Evolutionary conservation across 2,888 invertebrate genomes (phyloP), one percentile per base, ranked within the genome.

Genomic region (Ophonus ardosiacus): DNA sequence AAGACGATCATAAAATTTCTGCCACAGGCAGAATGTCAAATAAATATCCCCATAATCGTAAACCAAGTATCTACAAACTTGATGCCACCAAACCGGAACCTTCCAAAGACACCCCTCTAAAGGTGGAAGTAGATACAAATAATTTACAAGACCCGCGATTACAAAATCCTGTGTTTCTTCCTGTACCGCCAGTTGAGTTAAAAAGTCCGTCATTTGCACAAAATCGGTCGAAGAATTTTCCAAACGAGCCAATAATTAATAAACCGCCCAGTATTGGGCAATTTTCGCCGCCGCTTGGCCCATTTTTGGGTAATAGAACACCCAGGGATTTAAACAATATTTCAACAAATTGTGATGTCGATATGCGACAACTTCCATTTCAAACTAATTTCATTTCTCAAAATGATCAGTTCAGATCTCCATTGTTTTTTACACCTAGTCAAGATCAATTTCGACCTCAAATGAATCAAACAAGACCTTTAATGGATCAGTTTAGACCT

Each of bases 41-140:
- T 71, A 85, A 85, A 71, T 85, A 85, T 59, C 85, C 85, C 0
- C 85, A 85, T 59, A 85, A 85, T 57, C 24, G 85, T 10, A 85
- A 80, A 85, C 51, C 56, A 15, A 85, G 85, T 56, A 31, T 61
- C 7, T 80, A 85, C 8, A n/a, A n/a, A n/a, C n/a, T n/a, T n/a
- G n/a, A n/a, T n/a, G n/a, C n/a, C n/a, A 51, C 8, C 17, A 51
- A 18, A 18, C 8, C 17, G 8, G 24, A 24, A 10, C 24, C 13
- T 18, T 6, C 43, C 3, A 51, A 51, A 51, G 43, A 24, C 10
- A 31, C 1, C 38, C n/a, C n/a, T 7, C 40, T 61, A 15, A 61
- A 18, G 8, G 18, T 61, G 13, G 84, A 84, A 63, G 51, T 84
- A 18, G 76, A 78, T 31, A 78, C 84, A 0, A 17, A 18, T n/a